Percentiles rank a stretch among this genome's conserved stretches.
Evolutionary conservation across 2,888 invertebrate species (phyloP).

Genomic region (Phalera bucephala): DNA sequence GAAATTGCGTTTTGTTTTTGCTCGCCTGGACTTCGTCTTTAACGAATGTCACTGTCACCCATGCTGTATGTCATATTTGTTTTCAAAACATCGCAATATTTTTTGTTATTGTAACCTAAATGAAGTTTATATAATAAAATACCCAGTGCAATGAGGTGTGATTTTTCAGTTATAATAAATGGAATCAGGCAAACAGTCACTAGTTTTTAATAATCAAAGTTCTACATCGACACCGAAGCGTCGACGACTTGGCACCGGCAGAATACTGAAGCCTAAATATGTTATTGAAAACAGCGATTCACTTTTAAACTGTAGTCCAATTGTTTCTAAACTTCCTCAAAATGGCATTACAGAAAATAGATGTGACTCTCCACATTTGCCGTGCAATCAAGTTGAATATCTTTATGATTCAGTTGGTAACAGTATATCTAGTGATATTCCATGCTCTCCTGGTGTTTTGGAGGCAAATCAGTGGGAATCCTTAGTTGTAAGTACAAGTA

Average conservation of each 20-base stretch:
- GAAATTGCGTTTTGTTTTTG: no score
- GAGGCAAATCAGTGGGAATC: slow-evolving; percentile 51
- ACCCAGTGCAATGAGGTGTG: no score
- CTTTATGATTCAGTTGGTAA: slow-evolving; percentile 55
- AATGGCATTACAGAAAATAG: slow-evolving; percentile 23
- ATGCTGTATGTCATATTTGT: no score
- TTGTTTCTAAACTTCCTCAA: slow-evolving; percentile 28
- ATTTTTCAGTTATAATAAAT: no score
- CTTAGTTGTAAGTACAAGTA: slow-evolving; percentile 40
- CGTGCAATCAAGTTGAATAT: slow-evolving; percentile 73
- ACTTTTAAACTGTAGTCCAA: slow-evolving; percentile 38
- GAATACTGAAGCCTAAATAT: slow-evolving; percentile 37
- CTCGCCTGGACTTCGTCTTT: no score
- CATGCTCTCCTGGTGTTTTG: slow-evolving; percentile 51
- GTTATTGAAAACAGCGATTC: slow-evolving; percentile 24
- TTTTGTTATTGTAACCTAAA: no score
- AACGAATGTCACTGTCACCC: no score
- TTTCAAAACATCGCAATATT: no score
- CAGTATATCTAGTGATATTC: slow-evolving; percentile 46
- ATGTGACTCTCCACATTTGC: slow-evolving; percentile 66
- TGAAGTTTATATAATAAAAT: no score
- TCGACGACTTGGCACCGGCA: slow-evolving; percentile 54
- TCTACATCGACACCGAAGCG: slow-evolving; percentile 69
- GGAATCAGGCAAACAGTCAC: slow-evolving; percentile 32
- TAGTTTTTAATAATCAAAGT: slow-evolving; percentile 29